Evolutionary conservation across 2,113 vertebrate species (phyloP).

Genomic region (Hemichromis elongatus): DNA sequence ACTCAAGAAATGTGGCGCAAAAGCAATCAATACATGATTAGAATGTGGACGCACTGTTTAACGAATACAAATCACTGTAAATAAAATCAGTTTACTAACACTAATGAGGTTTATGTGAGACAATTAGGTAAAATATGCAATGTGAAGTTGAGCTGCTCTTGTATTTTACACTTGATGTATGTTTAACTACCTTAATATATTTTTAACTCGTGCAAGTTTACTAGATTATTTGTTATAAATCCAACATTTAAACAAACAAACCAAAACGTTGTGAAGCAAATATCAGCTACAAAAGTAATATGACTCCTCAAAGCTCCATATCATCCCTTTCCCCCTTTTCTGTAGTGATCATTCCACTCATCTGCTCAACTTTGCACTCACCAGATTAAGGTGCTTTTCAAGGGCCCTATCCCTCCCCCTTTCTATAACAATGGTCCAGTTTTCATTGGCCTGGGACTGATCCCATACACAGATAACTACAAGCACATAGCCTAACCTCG

Average conservation of each 20-base stretch:
- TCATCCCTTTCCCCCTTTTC: not conserved
- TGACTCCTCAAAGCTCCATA: not conserved
- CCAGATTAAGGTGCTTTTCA: constrained; percentile 58
- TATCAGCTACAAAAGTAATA: not conserved
- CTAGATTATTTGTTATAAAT: not conserved
- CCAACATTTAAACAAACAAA: not conserved
- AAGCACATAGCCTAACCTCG: not conserved
- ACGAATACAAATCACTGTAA: not conserved
- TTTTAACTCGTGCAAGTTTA: not conserved
- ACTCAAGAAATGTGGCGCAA: not conserved
- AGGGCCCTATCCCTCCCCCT: constrained; percentile 29
- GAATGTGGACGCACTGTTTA: not conserved
- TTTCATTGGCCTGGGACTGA: constrained; percentile 13
- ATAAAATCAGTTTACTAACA: not conserved
- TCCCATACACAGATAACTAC: constrained; percentile 32
- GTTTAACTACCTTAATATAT: not conserved
- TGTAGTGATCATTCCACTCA: constrained; percentile 10
- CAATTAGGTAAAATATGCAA: not conserved
- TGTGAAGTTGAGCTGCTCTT: not conserved
- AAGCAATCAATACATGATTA: not conserved
- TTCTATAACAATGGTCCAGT: constrained; percentile 57
- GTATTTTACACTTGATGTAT: not conserved
- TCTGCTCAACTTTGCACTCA: constrained; percentile 37
- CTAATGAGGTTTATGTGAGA: not conserved
- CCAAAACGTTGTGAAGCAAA: not conserved